Conservation (phyloP, 2,113 vertebrate genomes). For the Bufo gargarizans region DNA sequence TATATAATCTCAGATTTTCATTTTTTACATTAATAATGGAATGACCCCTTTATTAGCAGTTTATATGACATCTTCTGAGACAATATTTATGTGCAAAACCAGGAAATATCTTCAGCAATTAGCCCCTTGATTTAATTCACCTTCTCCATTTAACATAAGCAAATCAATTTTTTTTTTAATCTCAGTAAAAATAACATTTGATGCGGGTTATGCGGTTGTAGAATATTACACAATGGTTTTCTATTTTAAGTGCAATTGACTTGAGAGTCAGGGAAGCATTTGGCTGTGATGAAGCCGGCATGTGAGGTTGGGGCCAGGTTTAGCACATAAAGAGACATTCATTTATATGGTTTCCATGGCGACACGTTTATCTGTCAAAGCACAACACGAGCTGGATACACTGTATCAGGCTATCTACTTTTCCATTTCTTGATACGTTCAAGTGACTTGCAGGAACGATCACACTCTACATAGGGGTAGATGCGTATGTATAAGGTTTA, state of each 20-base stretch:
- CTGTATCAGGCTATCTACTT: slow-evolving; percentile 33
- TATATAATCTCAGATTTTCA: no score
- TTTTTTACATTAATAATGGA: no score
- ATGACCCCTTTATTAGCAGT: no score
- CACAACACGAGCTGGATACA: background rate
- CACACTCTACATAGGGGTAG: background rate
- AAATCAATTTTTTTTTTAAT: slow-evolving; percentile 19
- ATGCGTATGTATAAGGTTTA: no score
- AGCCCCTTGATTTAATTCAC: background rate
- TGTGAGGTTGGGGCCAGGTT: slow-evolving; percentile 60
- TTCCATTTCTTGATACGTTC: slow-evolving; percentile 19
- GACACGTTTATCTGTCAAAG: slow-evolving; percentile 52
- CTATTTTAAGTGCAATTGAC: slow-evolving; percentile 37
- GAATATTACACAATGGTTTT: background rate
- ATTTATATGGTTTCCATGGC: slow-evolving; percentile 60
- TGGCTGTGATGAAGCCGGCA: slow-evolving; percentile 55
- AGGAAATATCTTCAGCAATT: background rate
- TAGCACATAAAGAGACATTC: slow-evolving; percentile 56
- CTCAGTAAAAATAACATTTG: background rate
- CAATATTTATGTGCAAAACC: background rate
- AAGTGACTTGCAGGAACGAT: background rate
- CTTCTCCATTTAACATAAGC: background rate
- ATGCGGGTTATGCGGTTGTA: background rate
- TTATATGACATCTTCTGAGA: background rate
- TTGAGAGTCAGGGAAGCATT: slow-evolving; percentile 58